These are phyloP conservation scores for Drosophila sordidula DNA, from an alignment of 2,888 invertebrate species.

Conservation along the genomic window DNA sequence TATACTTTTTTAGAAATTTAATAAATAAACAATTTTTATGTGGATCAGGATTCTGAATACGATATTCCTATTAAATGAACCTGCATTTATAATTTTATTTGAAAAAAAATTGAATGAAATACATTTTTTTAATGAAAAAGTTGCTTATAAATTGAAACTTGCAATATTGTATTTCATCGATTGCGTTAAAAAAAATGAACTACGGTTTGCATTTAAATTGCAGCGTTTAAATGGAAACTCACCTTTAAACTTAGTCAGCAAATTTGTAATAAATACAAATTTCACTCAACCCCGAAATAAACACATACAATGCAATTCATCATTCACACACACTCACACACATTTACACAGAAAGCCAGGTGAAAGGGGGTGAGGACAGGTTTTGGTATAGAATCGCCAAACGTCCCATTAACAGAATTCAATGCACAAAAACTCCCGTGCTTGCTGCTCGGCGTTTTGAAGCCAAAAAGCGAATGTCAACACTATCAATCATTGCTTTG, in stretches of 20 bases:
- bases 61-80: too few relatives aligned
- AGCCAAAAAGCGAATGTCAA: constrained; percentile 81
- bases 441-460: constrained; percentile 51
- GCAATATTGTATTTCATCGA: background rate
- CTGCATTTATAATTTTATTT: background rate
- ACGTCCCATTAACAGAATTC: constrained; percentile 77
- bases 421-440: constrained; percentile 69
- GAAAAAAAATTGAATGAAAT: background rate
- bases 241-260: constrained; percentile 60
- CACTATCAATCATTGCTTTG: constrained; percentile 81
- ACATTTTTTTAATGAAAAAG: too few relatives aligned
- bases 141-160: background rate
- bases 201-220: background rate
- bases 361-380: background rate
- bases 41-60: background rate
- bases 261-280: constrained; percentile 67
- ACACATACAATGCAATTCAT: constrained; percentile 71
- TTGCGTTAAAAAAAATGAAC: background rate
- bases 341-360: constrained; percentile 14
- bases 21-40: too few relatives aligned
- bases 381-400: constrained; percentile 41
- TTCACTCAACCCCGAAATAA: constrained; percentile 47
- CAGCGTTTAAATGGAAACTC: constrained; percentile 21
- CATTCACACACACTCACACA: constrained; percentile 55
- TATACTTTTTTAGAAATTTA: too few relatives aligned